A percentile compares a stretch with the other conserved stretches of the same genome.
Conservation (phyloP, 2,888 invertebrate genomes). For the Bombylius major region DNA sequence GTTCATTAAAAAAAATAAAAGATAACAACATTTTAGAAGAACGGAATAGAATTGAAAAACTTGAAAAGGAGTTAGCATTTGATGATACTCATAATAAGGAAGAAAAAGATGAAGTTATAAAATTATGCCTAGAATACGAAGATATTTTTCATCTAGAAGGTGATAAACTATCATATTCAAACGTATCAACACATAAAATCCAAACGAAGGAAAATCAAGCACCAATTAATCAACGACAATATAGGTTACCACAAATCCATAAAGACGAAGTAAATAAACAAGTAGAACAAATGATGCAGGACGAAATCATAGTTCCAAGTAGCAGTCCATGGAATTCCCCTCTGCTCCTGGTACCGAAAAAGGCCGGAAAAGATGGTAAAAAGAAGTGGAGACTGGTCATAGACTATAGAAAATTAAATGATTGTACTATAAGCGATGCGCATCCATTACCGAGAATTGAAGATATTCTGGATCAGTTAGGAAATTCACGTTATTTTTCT, state of each 20-base stretch:
- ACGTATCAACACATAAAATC: not conserved
- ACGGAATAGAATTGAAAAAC: too few relatives aligned
- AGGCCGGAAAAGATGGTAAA: constrained; percentile 15
- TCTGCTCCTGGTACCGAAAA: not conserved
- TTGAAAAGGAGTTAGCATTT: too few relatives aligned
- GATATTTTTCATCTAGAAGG: not conserved
- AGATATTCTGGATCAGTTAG: constrained; percentile 28
- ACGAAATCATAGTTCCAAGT: constrained; percentile 20
- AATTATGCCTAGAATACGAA: too few relatives aligned
- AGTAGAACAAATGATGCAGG: constrained; percentile 19
- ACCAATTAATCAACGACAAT: not conserved
- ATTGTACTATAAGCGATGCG: constrained; percentile 25
- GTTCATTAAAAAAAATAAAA: too few relatives aligned
- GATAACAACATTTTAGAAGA: too few relatives aligned
- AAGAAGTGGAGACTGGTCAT: constrained; percentile 26
- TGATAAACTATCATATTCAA: not conserved
- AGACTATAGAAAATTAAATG: constrained; percentile 29
- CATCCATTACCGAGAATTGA: constrained; percentile 28
- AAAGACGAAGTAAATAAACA: constrained; percentile 12
- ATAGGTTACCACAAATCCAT: constrained; percentile 4
- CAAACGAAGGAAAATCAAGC: not conserved
- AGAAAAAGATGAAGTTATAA: constrained; percentile 6
- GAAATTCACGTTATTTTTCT: constrained; percentile 26
- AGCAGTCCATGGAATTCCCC: constrained; percentile 13
- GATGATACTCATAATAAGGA: too few relatives aligned